A percentile compares a stretch with the other conserved stretches of the same genome.
Evolutionary conservation across 1,140 invertebrate genomes (phyloP).

Genomic region (Conus ventricosus): DNA sequence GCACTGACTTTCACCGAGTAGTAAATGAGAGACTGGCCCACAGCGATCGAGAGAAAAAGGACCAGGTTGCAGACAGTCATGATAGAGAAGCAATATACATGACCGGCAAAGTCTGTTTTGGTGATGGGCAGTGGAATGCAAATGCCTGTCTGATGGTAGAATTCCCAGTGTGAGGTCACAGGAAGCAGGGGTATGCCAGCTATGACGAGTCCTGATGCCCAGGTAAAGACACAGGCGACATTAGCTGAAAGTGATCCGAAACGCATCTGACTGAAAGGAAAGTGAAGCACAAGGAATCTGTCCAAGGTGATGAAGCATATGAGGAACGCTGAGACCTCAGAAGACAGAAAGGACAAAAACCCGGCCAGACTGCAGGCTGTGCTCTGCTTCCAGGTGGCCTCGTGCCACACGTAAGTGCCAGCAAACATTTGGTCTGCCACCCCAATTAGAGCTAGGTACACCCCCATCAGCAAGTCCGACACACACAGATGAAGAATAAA

Average conservation of each 20-base stretch:
- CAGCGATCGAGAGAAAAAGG: constrained; percentile 30
- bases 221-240: background rate
- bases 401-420: no score
- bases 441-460: no score
- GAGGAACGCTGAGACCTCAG: no score
- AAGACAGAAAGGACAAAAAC: no score
- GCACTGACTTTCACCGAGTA: constrained; percentile 25
- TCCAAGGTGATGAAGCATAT: background rate
- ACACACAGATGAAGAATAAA: no score
- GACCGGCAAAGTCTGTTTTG: constrained; percentile 33
- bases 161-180: constrained; percentile 34
- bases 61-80: constrained; percentile 48
- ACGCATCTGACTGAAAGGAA: background rate
- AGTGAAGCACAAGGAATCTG: background rate
- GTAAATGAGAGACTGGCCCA: constrained; percentile 51
- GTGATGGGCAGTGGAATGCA: constrained; percentile 54
- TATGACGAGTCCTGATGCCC: background rate
- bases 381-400: no score
- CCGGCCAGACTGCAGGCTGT: no score
- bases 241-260: constrained; percentile 8
- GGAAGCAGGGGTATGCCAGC: background rate
- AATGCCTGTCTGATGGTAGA: constrained; percentile 50
- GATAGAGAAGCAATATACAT: constrained; percentile 44
- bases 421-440: no score
- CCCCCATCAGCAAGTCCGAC: no score